Base-by-base conservation (phyloP, 2,797 vertebrate species). In the Enteromius fasciolatus region DNA sequence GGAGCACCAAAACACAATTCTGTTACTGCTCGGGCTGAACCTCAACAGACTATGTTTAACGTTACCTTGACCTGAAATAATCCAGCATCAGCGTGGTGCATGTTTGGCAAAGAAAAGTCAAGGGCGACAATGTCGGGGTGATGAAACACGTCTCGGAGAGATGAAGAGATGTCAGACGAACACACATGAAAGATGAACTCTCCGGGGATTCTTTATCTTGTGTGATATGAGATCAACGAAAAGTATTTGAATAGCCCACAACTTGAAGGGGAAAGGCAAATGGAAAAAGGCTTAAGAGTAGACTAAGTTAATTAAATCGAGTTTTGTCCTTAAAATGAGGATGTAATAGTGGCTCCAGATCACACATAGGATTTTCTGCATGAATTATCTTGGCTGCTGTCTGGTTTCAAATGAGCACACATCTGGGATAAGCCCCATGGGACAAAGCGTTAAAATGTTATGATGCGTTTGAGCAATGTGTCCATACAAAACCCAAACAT, bases 371-470 rank as follows among this genome's bases (percentile, higher is more conserved):
- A 18, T 39, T 81, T 66, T 67, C 18, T 28, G 80, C 44, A 81
- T 81, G 70, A 66, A 76, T 67, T 10, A 44, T 67, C 17, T 14
- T 14, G n/a, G 3, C 12, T 68, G n/a, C 48, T 44, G 73, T 76
- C 25, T 57, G 72, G 73, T 82, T 76, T 76, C 48, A 76, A 20
- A 33, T 33, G 63, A 76, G 20, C 63, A 48, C 31, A 82, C 72
- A 82, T 82, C 73, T 82, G 73, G 73, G 36, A 82, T 68, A 50
- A 31, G 73, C 64, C 63, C 63, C 48, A 36, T 5, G 72, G 80
- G 80, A 67, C 11, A 11, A 11, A 31, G 23, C 4, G 59, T 59
- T 17, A 11, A 78, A 64, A 66, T 77, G 15, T 63, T 44, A 5
- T 33, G 25, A 57, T 39, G 63, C 46, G 8, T 64, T 77, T 31